These are phyloP conservation scores for Hemithea aestivaria DNA, from an alignment of 2,888 invertebrate genomes.

Conservation along the genomic window DNA sequence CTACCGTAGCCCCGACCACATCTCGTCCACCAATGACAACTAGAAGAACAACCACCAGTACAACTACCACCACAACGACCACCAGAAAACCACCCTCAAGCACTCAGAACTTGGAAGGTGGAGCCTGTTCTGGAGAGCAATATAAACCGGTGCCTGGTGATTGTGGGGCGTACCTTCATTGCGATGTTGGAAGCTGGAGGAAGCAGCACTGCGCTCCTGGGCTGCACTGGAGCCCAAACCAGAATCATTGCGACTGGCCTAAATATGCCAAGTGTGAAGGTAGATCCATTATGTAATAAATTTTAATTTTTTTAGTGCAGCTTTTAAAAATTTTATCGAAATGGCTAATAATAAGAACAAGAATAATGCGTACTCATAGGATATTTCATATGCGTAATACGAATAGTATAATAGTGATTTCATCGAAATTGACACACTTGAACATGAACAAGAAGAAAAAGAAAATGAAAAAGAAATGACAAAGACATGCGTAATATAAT, in stretches of 20 bases:
- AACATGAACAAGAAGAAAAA: too few relatives aligned
- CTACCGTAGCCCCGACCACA: conserved; percentile 62
- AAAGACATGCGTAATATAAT: too few relatives aligned
- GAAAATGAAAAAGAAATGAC: too few relatives aligned
- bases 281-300: too few relatives aligned
- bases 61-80: conserved; percentile 41
- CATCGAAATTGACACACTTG: too few relatives aligned
- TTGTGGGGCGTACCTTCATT: conserved; percentile 87
- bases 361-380: too few relatives aligned
- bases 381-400: too few relatives aligned
- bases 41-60: conserved; percentile 40
- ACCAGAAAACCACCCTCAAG: conserved; percentile 20
- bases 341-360: too few relatives aligned
- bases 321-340: too few relatives aligned
- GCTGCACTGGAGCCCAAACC: conserved; percentile 87
- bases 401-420: too few relatives aligned
- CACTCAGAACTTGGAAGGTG: conserved; percentile 35
- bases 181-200: conserved; percentile 83
- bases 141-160: conserved; percentile 81
- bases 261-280: conserved; percentile 83
- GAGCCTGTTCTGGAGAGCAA: conserved; percentile 50
- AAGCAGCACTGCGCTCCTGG: conserved; percentile 88
- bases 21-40: conserved; percentile 61
- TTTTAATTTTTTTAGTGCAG: too few relatives aligned
- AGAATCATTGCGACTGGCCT: conserved; percentile 90